Base-by-base conservation (phyloP, 1,140 invertebrate species). In the Agraylea sexmaculata region DNA sequence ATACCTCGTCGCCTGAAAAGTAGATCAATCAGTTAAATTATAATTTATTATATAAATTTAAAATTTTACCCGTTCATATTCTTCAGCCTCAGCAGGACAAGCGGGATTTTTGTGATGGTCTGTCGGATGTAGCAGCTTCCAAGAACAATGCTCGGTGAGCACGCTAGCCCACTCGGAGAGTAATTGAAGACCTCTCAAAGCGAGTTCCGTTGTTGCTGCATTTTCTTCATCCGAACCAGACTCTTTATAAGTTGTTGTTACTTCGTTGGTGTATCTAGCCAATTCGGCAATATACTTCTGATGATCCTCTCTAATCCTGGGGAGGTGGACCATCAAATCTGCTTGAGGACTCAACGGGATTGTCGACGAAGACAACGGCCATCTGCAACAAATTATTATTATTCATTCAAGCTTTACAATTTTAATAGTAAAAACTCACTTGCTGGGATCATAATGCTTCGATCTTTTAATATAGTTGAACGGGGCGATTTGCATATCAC, bases 401-500 rank as follows among this genome's bases (percentile, higher is more conserved):
- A 7, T 27, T 27, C 18, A 36, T 13, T 20, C 15, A 36, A 20
- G 4, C 11, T 20, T 38, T 13, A 31, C 13, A 10, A 22, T 13
- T 19, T 43, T n/a, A n/a, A 37, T n/a, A 15, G 22, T 37, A 17
- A 25, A 32, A 31, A 46, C 63, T 58, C 15, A 66, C 64, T 79
- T 79, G 58, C 74, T 77, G 0, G 87, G 68, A 56, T 99, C 95
- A 62, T 91, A 98, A 58, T 95, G 87, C 52, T 90, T 89, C 37
- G 87, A 92, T 32, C 89, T 73, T 62, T 91, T 94, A 29, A 99
- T 92, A 55, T 98, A 99, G 59, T 95, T 93, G 59, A 98, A 99
- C 0, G 95, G 95, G 0, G 92, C 89, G 42, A 99, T 97, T 69
- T 98, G 95, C 95, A 99, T 99, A 55, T 99, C 95, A 3, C 95